Evolutionary conservation across 2,888 invertebrate species (phyloP).

Genomic region (Apodemia hepburni): DNA sequence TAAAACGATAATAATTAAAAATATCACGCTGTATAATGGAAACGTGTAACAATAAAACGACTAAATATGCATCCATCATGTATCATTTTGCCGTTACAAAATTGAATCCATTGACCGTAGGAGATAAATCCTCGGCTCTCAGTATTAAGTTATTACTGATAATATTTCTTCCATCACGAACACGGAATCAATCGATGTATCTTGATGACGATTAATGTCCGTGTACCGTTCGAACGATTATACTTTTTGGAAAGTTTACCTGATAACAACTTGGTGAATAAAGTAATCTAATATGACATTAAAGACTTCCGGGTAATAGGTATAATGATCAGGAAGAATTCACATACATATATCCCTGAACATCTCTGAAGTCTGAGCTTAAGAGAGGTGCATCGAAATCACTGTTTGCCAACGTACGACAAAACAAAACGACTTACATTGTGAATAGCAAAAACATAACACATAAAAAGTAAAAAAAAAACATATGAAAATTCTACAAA

Average conservation of each 20-base stretch:
- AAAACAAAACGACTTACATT: too few relatives aligned
- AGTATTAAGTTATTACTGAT: constrained; percentile 55
- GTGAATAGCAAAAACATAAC: too few relatives aligned
- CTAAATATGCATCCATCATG: constrained; percentile 3
- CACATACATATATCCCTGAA: too few relatives aligned
- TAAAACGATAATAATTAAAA: background rate
- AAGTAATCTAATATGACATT: too few relatives aligned
- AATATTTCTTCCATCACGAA: constrained; percentile 37
- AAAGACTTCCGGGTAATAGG: too few relatives aligned
- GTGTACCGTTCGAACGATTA: constrained; percentile 6
- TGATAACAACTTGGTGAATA: too few relatives aligned
- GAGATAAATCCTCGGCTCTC: constrained; percentile 23
- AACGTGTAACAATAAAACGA: background rate
- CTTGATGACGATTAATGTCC: constrained; percentile 3
- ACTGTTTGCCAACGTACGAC: too few relatives aligned
- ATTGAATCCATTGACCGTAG: constrained; percentile 48
- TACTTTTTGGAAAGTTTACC: constrained; percentile 5
- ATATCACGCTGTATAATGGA: background rate
- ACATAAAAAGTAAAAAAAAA: too few relatives aligned
- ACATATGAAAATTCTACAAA: too few relatives aligned
- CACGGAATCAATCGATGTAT: background rate
- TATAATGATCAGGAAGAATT: too few relatives aligned
- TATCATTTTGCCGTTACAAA: constrained; percentile 33
- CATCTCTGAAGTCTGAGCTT: too few relatives aligned
- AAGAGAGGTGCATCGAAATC: too few relatives aligned